Evolutionary conservation across 2,888 invertebrate species (phyloP).

Genomic region (Trachelus troglodyta): DNA sequence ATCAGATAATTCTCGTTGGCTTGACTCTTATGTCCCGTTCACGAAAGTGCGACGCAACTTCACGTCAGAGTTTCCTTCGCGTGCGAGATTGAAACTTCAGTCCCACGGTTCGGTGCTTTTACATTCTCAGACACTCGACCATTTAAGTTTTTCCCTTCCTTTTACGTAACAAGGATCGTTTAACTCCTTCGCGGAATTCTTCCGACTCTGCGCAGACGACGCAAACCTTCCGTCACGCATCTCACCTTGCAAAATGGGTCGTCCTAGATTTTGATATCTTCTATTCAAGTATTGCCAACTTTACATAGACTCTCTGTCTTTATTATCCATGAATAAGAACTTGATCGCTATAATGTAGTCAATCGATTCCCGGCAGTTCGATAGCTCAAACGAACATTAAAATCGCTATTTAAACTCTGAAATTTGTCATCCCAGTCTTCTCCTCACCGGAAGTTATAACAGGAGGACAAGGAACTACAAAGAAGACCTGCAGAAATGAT

Average conservation of each 20-base stretch:
- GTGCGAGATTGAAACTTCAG: slow-evolving; percentile 53
- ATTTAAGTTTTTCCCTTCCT: slow-evolving; percentile 46
- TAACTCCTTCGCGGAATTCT: slow-evolving; percentile 10
- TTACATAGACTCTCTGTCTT: too few relatives aligned
- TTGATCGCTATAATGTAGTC: not conserved
- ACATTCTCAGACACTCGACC: slow-evolving; percentile 53
- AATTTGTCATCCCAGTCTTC: not conserved
- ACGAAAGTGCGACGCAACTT: not conserved
- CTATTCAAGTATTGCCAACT: not conserved
- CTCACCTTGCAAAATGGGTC: not conserved
- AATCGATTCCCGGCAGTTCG: too few relatives aligned
- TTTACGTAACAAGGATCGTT: slow-evolving; percentile 53
- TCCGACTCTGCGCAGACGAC: not conserved
- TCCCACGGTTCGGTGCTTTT: slow-evolving; percentile 47
- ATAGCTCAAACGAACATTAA: too few relatives aligned
- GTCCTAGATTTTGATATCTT: not conserved
- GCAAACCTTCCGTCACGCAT: not conserved
- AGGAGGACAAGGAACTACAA: not conserved
- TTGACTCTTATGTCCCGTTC: not conserved
- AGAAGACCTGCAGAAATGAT: not conserved
- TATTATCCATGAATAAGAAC: not conserved
- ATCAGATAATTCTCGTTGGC: not conserved
- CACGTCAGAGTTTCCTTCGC: slow-evolving; percentile 36
- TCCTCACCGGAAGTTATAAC: not conserved
- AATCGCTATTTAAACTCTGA: not conserved